A percentile compares a stretch with the other conserved stretches of the same genome.
phyloP scores from a whole-genome alignment of 2,888 invertebrate genomes.

The Gortyna flavago region DNA sequence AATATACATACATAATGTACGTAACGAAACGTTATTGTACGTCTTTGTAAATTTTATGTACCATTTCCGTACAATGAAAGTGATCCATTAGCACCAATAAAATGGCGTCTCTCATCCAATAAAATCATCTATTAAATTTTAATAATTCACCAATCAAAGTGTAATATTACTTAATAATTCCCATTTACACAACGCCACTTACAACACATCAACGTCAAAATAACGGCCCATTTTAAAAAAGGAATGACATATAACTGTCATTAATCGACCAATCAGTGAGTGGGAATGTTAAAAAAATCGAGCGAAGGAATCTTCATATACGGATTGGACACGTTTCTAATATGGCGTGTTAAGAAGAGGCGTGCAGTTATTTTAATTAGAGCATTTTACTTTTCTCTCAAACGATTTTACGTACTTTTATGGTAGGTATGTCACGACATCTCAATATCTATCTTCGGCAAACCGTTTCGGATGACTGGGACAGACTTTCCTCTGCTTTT shows the following conservation, averaged over 20 bases:
- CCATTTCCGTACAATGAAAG: conserved; percentile 7
- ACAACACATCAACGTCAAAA: conserved; percentile 33
- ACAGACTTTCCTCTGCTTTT: conserved; percentile 63
- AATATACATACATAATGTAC: not conserved
- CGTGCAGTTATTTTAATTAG: conserved; percentile 61
- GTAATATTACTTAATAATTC: conserved; percentile 15
- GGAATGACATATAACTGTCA: conserved; percentile 48
- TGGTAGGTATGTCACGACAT: conserved; percentile 58
- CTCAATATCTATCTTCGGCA: conserved; percentile 50
- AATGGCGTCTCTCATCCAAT: conserved; percentile 10
- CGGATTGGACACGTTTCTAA: conserved; percentile 61
- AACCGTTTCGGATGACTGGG: conserved; percentile 56
- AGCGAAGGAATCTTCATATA: conserved; percentile 42
- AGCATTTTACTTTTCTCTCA: conserved; percentile 64
- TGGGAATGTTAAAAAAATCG: conserved; percentile 48
- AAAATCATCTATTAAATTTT: conserved; percentile 27
- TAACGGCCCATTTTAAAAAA: conserved; percentile 31
- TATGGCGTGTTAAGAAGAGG: conserved; percentile 54
- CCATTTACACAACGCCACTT: conserved; percentile 11
- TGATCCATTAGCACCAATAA: conserved; percentile 8
- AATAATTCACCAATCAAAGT: conserved; percentile 43
- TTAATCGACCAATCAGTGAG: conserved; percentile 34
- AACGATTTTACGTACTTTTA: conserved; percentile 51
- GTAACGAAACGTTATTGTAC: not conserved
- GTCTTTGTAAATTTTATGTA: not conserved